Percentiles rank a stretch among this genome's conserved stretches.
Evolutionary conservation across 2,113 vertebrate species (phyloP).

Genomic region (Columbina picui): DNA sequence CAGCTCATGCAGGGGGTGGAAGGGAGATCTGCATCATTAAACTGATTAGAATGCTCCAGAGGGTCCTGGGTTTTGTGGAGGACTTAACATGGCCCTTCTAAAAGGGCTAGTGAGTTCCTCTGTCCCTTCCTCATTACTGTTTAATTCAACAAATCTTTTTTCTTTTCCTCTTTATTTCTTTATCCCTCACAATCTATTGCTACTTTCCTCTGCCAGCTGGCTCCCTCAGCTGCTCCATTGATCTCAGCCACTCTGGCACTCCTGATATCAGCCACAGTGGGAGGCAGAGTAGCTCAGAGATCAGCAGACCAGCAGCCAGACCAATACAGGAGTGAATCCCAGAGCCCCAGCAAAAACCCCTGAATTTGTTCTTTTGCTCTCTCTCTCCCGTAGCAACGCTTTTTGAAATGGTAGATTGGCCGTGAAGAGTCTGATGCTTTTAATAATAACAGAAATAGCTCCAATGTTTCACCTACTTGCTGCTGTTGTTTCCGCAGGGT

Average conservation of each 20-base stretch:
- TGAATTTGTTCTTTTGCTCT: conserved; percentile 1
- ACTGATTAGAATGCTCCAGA: conserved; percentile 57
- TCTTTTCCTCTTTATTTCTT: neutral
- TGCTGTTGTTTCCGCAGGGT: neutral
- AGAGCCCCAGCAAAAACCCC: neutral
- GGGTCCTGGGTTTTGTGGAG: conserved; percentile 32
- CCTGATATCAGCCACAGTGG: conserved; percentile 52
- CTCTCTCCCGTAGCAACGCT: neutral
- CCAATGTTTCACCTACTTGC: neutral
- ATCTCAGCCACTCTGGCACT: conserved; percentile 55
- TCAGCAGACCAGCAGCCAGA: neutral
- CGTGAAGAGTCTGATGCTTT: neutral
- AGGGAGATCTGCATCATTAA: conserved; percentile 31
- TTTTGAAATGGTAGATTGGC: neutral
- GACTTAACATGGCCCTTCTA: conserved; percentile 11
- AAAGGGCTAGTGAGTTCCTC: conserved; percentile 4
- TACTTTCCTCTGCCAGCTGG: conserved; percentile 60
- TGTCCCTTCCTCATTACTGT: conserved; percentile 10
- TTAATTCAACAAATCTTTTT: conserved; percentile 34
- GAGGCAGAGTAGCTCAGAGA: conserved; percentile 53
- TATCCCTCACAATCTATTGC: conserved; percentile 40
- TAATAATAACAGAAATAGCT: neutral
- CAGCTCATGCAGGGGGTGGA: neutral
- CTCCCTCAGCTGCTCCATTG: conserved; percentile 65
- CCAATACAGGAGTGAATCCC: conserved; percentile 26